These are phyloP conservation scores for Folsomia manolachei DNA, from an alignment of 2,888 invertebrate species.

Conservation along the genomic window DNA sequence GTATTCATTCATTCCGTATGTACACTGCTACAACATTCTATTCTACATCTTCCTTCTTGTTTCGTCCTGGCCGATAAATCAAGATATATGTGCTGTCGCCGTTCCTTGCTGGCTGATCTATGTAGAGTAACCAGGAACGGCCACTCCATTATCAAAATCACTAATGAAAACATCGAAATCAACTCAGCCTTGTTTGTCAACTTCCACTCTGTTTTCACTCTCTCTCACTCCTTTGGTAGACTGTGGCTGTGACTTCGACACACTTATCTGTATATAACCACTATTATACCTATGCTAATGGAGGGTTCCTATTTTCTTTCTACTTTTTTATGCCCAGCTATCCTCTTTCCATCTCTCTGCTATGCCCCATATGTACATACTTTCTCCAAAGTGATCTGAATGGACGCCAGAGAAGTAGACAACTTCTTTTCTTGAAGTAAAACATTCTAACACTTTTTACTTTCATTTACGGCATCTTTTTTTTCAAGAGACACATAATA, in stretches of 20 bases:
- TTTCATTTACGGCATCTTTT: background rate
- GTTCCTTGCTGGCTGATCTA: too few species aligned
- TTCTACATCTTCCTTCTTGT: slow-evolving; percentile 9
- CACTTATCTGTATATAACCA: slow-evolving; percentile 9
- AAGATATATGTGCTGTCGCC: slow-evolving; percentile 41
- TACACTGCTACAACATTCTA: too few species aligned
- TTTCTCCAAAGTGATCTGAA: too few species aligned
- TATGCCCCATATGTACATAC: too few species aligned
- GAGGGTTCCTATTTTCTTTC: slow-evolving; percentile 5
- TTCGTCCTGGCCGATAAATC: slow-evolving; percentile 38
- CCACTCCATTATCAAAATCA: slow-evolving; percentile 43
- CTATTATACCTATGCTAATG: slow-evolving; percentile 3
- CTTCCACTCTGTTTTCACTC: background rate
- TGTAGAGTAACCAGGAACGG: slow-evolving; percentile 17
- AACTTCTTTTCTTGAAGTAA: too few species aligned
- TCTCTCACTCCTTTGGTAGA: background rate
- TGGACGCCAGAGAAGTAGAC: too few species aligned
- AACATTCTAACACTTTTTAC: too few species aligned
- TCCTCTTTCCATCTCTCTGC: too few species aligned
- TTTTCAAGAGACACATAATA: background rate
- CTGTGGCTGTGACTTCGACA: background rate
- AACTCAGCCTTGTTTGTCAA: slow-evolving; percentile 38
- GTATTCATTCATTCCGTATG: slow-evolving; percentile 15
- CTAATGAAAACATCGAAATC: slow-evolving; percentile 48
- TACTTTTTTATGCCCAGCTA: background rate